Base-by-base conservation (phyloP, 2,797 vertebrate genomes). In the Lutjanus argentimaculatus region DNA sequence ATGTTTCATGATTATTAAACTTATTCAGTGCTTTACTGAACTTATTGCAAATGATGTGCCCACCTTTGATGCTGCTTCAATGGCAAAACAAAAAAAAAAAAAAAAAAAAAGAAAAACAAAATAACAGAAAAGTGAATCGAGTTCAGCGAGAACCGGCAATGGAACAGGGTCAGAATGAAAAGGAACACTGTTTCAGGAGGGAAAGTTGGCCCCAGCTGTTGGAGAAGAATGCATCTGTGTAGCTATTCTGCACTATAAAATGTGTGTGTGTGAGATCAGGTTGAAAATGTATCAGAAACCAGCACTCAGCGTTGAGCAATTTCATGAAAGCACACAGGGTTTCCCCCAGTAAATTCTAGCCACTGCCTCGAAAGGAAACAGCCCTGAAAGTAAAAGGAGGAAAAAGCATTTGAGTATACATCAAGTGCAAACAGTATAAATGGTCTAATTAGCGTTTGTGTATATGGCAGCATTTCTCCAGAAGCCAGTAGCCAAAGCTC, bases 31-130 rank as follows among this genome's bases (percentile, higher is more conserved):
- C 42, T 66, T 62, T 53, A 10, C 40, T 84, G 62, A 82, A 66
- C 69, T 25, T 36, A 71, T 14, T 75, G 61, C 49, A 63, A 74
- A 86, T 58, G 56, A 83, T 59, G 43, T 16, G 36, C 36, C 70
- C 78, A 83, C 53, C 58, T 83, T 74, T 89, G 84, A 88, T 80
- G 75, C 55, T 21, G 56, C 53, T 79, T 74, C 19, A 62, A 40
- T 8, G 13, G 15, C 1, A 43, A 63, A 30, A 30, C 4, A 30
- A 30, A 30, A 30, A 30, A 30, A 30, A 30, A 30, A 52, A 75
- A n/a, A 9, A 72, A 2, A 66, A 74, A 77, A 40, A 2, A 17
- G 15, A 57, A 66, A 63, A 68, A 57, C 3, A 13, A 63, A 75
- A 51, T 22, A 45, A 71, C 16, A 48, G 49, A 59, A 53, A 56